Evolutionary conservation across 2,113 vertebrate species (phyloP).

Genomic region (Parotia lawesii): DNA sequence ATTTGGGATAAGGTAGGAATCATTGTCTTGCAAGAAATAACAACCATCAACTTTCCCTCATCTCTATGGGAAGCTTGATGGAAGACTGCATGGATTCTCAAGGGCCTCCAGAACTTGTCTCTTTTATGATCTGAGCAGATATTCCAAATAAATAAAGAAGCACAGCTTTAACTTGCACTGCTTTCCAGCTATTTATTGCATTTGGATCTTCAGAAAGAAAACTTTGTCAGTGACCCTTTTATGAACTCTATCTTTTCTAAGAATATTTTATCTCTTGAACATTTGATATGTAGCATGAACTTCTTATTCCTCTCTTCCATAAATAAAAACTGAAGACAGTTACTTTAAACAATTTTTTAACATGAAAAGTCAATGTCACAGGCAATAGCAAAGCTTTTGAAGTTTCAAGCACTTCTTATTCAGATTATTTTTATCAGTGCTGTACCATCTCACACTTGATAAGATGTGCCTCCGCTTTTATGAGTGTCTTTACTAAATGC

Average conservation of each 20-base stretch:
- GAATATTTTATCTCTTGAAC: constrained; percentile 1
- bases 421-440: constrained; percentile 54
- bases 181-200: not conserved
- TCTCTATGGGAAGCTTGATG: not conserved
- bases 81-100: not conserved
- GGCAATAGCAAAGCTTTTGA: constrained; percentile 23
- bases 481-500: constrained; percentile 15
- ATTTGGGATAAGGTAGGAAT: not conserved
- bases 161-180: not conserved
- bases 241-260: constrained; percentile 34
- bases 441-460: constrained; percentile 24
- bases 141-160: not conserved
- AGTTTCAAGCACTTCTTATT: constrained; percentile 45
- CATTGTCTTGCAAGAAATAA: not conserved
- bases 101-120: not conserved
- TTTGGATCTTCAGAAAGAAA: constrained; percentile 11
- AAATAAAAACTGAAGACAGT: constrained; percentile 52
- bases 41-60: not conserved
- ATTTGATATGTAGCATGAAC: constrained; percentile 19
- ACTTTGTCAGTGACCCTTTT: constrained; percentile 24
- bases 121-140: not conserved
- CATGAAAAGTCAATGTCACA: constrained; percentile 38
- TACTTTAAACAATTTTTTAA: constrained; percentile 51
- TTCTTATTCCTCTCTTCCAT: not conserved
- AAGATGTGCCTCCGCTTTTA: constrained; percentile 1